These are phyloP conservation scores for Numenius arquata DNA, from an alignment of 2,113 vertebrate genomes.

Conservation along the genomic window DNA sequence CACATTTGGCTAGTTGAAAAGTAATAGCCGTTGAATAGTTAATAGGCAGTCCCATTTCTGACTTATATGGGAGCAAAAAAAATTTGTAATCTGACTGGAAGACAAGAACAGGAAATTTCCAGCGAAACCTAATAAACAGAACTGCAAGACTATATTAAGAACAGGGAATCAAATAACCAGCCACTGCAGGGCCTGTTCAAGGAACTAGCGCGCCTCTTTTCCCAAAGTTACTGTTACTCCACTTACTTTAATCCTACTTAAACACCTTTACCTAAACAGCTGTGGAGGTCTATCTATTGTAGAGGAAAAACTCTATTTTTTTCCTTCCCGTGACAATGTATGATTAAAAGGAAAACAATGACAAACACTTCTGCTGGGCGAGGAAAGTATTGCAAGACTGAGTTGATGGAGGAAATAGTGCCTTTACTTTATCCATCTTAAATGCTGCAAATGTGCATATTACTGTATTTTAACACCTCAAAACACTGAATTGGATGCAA, in stretches of 20 bases:
- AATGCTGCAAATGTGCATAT: neutral
- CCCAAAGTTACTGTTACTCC: neutral
- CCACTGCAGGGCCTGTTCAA: neutral
- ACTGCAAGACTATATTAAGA: neutral
- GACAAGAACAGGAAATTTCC: neutral
- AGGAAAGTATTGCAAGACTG: neutral
- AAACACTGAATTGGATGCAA: neutral
- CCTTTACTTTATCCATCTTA: neutral
- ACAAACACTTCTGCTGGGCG: neutral
- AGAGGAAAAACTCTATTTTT: neutral
- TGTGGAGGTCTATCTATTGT: neutral
- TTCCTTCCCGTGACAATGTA: neutral
- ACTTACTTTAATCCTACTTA: neutral
- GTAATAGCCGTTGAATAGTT: neutral
- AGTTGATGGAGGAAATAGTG: neutral
- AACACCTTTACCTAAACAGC: neutral
- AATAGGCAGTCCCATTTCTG: constrained; percentile 4
- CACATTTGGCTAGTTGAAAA: constrained; percentile 17
- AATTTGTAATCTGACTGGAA: neutral
- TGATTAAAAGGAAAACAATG: neutral
- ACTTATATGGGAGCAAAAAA: neutral
- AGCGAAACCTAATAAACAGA: neutral
- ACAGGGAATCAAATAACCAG: neutral
- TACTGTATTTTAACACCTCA: neutral
- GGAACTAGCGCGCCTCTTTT: neutral